Evolutionary conservation across 2,113 vertebrate species (phyloP).

Genomic region (Tachysurus fulvidraco): DNA sequence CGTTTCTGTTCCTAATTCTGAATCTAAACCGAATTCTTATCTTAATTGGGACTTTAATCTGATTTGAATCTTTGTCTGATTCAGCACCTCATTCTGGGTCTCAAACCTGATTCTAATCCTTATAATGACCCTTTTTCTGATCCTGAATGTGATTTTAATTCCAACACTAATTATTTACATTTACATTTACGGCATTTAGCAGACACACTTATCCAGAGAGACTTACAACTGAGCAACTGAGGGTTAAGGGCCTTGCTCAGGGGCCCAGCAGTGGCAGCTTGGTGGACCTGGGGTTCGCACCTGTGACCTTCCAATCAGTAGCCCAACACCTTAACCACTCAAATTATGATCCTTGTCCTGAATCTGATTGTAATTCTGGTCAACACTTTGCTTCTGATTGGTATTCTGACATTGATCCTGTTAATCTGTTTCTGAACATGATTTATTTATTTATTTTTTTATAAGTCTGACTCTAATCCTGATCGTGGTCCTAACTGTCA

Average conservation of each 20-base stretch:
- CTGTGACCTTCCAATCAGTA: too few species aligned
- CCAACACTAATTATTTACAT: neutral
- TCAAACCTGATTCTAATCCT: neutral
- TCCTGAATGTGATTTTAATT: neutral
- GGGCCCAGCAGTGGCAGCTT: too few species aligned
- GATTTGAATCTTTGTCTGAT: neutral
- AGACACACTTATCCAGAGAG: too few species aligned
- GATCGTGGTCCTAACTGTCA: neutral
- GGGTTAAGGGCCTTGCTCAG: too few species aligned
- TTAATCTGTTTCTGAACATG: neutral
- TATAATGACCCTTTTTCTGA: neutral
- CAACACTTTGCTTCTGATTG: too few species aligned
- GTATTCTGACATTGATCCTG: neutral
- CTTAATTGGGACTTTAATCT: neutral
- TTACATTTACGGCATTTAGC: too few species aligned
- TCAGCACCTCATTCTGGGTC: neutral
- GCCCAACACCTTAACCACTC: too few species aligned
- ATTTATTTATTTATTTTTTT: too few species aligned
- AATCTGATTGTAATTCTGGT: neutral
- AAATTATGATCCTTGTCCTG: neutral
- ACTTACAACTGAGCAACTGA: too few species aligned
- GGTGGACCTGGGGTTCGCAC: too few species aligned
- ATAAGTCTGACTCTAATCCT: neutral
- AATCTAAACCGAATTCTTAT: neutral
- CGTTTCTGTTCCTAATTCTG: neutral